A percentile compares a stretch with the other conserved stretches of the same genome.
phyloP scores from a whole-genome alignment of 2,113 vertebrate species.

The Nerophis lumbriciformis region DNA sequence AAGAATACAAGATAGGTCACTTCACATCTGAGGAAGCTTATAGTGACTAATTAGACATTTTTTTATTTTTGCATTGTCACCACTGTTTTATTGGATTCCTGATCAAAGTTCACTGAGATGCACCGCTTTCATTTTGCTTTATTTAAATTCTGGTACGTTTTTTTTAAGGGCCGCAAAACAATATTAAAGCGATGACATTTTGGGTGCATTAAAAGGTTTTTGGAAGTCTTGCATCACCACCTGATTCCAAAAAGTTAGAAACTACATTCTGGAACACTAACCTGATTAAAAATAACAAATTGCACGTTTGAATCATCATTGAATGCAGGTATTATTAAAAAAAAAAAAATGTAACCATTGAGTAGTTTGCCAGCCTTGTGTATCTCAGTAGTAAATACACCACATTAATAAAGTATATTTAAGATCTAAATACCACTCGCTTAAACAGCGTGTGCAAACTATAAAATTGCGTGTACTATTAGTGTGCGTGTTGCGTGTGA shows the following conservation, averaged over 20 bases:
- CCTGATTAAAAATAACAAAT: no score
- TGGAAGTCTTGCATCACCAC: background rate
- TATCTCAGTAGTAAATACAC: no score
- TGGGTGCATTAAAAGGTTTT: background rate
- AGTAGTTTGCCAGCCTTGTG: no score
- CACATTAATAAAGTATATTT: no score
- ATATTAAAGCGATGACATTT: background rate
- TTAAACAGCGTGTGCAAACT: no score
- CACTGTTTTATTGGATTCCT: background rate
- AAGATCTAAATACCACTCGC: no score
- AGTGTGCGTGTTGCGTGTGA: no score
- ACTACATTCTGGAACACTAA: background rate
- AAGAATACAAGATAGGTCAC: background rate
- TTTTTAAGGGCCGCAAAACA: no score
- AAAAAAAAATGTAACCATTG: background rate
- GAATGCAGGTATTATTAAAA: background rate
- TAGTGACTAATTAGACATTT: background rate
- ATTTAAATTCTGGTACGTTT: background rate
- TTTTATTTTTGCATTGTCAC: background rate
- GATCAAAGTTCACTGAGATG: background rate
- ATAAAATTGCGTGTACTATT: no score
- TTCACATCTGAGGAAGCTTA: background rate
- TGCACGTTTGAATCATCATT: background rate
- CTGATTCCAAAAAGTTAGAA: background rate
- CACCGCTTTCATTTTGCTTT: background rate